phyloP scores from a whole-genome alignment of 2,888 invertebrate species.

The Archips xylosteana region DNA sequence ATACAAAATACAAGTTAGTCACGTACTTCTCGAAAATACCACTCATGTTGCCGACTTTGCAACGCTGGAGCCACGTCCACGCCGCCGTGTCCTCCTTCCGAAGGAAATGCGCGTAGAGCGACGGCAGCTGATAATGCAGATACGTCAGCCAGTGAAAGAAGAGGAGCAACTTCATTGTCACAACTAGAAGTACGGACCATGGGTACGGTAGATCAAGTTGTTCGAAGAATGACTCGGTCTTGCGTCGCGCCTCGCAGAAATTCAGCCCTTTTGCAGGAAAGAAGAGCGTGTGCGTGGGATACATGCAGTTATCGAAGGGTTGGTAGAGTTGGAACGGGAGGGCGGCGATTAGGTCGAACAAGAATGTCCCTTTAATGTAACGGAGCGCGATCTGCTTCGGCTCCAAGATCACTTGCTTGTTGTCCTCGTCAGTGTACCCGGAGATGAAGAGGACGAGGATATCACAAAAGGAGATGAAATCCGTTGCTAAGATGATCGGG shows the following conservation, averaged over 20 bases:
- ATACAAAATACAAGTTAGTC: constrained; percentile 59
- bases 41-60: constrained; percentile 44
- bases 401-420: constrained; percentile 59
- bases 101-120: constrained; percentile 53
- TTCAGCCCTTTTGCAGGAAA: constrained; percentile 63
- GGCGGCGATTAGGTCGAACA: constrained; percentile 57
- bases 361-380: constrained; percentile 56
- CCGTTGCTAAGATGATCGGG: constrained; percentile 57
- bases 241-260: constrained; percentile 47
- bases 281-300: constrained; percentile 61
- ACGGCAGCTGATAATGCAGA: constrained; percentile 64
- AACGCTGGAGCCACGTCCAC: constrained; percentile 54
- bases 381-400: constrained; percentile 56
- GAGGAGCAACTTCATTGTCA: constrained; percentile 50
- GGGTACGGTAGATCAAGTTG: constrained; percentile 61
- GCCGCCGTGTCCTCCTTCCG: constrained; percentile 25
- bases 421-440: constrained; percentile 64
- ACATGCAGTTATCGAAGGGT: constrained; percentile 52
- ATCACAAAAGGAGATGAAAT: constrained; percentile 59
- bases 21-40: constrained; percentile 57
- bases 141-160: constrained; percentile 71
- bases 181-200: constrained; percentile 48
- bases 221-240: constrained; percentile 55
- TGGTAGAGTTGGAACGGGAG: constrained; percentile 62
- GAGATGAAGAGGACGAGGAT: constrained; percentile 62